Base-by-base conservation (phyloP, 2,797 vertebrate species). In the Ispidina picta region DNA sequence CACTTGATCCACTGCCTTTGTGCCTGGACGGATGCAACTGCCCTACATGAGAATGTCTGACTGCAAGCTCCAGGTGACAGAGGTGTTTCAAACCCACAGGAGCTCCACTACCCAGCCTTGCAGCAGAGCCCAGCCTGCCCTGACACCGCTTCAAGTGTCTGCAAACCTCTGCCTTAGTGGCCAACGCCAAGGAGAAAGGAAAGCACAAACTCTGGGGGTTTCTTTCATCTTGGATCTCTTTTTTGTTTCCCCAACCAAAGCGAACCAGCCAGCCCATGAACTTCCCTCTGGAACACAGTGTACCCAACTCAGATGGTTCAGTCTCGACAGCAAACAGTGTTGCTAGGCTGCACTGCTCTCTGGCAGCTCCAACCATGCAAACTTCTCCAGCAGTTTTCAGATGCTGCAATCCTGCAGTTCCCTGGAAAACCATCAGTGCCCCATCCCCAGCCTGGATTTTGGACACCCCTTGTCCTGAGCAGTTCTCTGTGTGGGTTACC, bases 331-430 rank as follows among this genome's bases (percentile, higher is more conserved):
- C 92, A 94, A 90, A 76, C 88, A 94, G 86, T 28, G 88, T 77
- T 92, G 78, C 69, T 83, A 87, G 58, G 88, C 64, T 84, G 82
- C 79, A 86, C 81, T 90, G 88, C 71, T 88, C 15, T 56, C 92
- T 94, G 83, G 91, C 93, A 93, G 72, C 74, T 65, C 59, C 44
- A 86, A 88, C 63, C 39, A 64, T 5, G 2, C 55, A 69, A 91
- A 84, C 64, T 88, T 91, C 81, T 91, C 88, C 92, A 83, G 78
- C 81, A 74, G 86, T 92, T 92, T 88, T 88, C 46, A 41, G 78
- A 89, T 19, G 68, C 70, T 82, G 58, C 65, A 79, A 43, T 39
- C 43, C 41, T 0, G 0, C 0, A 0, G 37, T 39, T 91, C 64
- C 78, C 48, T 56, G 37, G 59, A 76, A 94, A 89, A 73, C 11